Conservation (phyloP, 2,113 vertebrate species). For the Uria lomvia region DNA sequence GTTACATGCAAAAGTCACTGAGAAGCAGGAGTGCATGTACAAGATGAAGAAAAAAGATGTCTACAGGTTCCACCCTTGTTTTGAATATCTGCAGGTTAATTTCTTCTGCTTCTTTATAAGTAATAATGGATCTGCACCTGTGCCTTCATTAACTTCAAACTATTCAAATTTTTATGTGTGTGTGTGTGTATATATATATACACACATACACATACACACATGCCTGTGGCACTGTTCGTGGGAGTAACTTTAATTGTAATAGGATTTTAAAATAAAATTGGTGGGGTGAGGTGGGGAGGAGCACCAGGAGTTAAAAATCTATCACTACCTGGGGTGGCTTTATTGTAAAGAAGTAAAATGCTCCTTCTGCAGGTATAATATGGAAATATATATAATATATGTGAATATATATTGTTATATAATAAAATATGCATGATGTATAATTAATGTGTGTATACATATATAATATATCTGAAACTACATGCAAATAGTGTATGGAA, state of each 20-base stretch:
- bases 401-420: background rate
- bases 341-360: background rate
- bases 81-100: background rate
- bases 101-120: background rate
- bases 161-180: background rate
- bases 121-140: background rate
- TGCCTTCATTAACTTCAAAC: background rate
- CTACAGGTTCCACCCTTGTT: background rate
- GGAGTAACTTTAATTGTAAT: background rate
- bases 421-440: background rate
- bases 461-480: background rate
- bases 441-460: background rate
- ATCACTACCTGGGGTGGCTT: background rate
- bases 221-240: background rate
- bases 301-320: background rate
- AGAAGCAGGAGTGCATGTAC: background rate
- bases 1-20: background rate
- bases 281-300: background rate
- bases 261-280: background rate
- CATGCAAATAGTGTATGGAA: background rate
- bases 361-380: background rate
- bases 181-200: no score
- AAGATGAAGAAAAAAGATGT: background rate
- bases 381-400: background rate
- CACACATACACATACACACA: no score